Evolutionary conservation across 2,797 vertebrate genomes (phyloP), one percentile per base, ranked within the genome.

Genomic region (Euphonia xanthogaster): DNA sequence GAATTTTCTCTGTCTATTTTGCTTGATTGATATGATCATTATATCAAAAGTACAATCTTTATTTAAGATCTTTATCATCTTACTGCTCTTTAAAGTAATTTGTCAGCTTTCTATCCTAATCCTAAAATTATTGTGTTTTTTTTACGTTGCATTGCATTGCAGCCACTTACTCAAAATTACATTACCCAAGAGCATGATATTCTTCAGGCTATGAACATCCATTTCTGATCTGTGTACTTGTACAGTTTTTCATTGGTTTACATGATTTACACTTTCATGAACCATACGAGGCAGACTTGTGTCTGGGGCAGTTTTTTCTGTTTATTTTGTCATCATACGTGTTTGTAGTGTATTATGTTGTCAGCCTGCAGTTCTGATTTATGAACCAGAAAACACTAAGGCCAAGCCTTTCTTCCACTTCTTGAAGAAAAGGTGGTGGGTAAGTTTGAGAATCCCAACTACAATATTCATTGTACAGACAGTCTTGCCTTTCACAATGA

Each of bases 311-410:
- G 0, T 24, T 40, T 53, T 86, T 17, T 33, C 47, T 74, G 40
- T 89, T 95, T 86, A 42, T 79, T 88, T 61, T 94, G 78, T 88
- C n/a, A 35, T 84, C 50, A 44, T 86, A 37, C 55, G 9, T n/a
- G 40, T 85, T 90, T 84, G 48, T 89, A 93, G 92, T 74, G 28
- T 12, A 45, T 87, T 93, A 66, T 85, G 12, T 94, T 96, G 74
- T 94, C 47, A 97, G 67, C 67, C 97, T 98, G 82, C 92, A 98
- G 98, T 99, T 96, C 98, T 99, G 68, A 96, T 98, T 95, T 98
- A 98, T 94, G 98, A 99, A 94, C 98, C 98, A 73, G 97, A 98
- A 88, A 98, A 99, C 94, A 96, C 97, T n/a, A 98, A 98, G 92
- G 98, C 98, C 83, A 98, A 97, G 39, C 96, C 14, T 23, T 25